Evolutionary conservation across 1,140 invertebrate species (phyloP), one percentile per base, ranked within the genome.

Genomic region (Stegodyphus dumicola): DNA sequence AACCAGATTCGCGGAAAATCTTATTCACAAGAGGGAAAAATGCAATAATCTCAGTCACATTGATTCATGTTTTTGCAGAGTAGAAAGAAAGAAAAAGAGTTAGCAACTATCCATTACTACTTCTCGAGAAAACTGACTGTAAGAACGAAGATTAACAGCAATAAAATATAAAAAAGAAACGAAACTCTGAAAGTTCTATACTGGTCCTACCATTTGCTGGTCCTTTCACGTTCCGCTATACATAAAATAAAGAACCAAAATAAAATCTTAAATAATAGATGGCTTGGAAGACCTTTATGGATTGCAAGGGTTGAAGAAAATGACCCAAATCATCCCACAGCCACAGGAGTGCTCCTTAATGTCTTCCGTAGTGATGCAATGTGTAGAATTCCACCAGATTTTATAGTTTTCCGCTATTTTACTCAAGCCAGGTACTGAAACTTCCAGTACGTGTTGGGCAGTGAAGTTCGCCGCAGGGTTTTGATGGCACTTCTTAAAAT

Each of bases 261-360:
- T 11, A 60, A 60, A 60, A 60, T 49, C 51, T 54, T 79, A 70
- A 79, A 79, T 79, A 79, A 79, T 54, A 64, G 33, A 79, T 79
- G 10, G 53, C 52, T 56, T 18, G 6, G 11, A 66, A 54, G 66
- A 67, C 11, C 52, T 17, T 9, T 18, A 79, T 53, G 66, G 77
- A 79, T 79, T 70, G 65, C 13, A 7, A 54, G 52, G 66, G 77
- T 79, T 70, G 77, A 70, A n/a, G 77, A 56, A 79, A 69, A 70
- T 79, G 64, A 79, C 77, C 66, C 18, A 48, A 67, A 79, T 79
- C 77, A 70, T 60, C 33, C 33, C 33, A 33, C 33, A 33, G 33
- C 33, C 33, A 33, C 33, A 33, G 33, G 33, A 33, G 33, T 33
- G 33, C 33, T 33, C 3, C 33, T 33, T 33, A 33, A 33, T 33